A percentile compares a stretch with the other conserved stretches of the same genome.
Evolutionary conservation across 2,797 vertebrate species (phyloP).

Genomic region (Sebastes oblongus): DNA sequence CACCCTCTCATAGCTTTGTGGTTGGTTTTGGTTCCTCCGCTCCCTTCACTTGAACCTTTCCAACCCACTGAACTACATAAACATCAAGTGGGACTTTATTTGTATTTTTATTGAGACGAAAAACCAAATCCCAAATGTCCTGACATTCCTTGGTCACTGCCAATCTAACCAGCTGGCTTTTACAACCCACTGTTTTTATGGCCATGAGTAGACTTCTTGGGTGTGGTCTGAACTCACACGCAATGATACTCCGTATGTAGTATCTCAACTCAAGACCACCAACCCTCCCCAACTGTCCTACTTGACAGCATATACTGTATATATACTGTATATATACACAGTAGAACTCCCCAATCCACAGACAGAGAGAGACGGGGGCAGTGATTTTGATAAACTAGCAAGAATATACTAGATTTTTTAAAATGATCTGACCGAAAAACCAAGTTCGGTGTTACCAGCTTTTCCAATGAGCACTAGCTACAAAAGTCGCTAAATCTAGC

Average conservation of each 20-base stretch:
- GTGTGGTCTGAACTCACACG: conserved; percentile 66
- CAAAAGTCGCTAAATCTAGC: too few relatives aligned
- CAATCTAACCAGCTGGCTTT: conserved; percentile 63
- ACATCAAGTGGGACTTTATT: conserved; percentile 68
- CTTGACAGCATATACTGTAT: not conserved
- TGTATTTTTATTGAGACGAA: conserved; percentile 68
- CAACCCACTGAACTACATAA: conserved; percentile 61
- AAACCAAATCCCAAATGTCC: conserved; percentile 60
- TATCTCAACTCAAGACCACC: not conserved
- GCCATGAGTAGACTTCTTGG: conserved; percentile 42
- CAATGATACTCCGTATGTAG: conserved; percentile 12
- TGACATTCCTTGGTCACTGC: conserved; percentile 56
- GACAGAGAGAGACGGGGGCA: too few relatives aligned
- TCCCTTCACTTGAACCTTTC: conserved; percentile 6
- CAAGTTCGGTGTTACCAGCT: too few relatives aligned
- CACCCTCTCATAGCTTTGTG: not conserved
- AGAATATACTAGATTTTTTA: too few relatives aligned
- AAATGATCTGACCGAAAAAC: too few relatives aligned
- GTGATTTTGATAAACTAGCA: too few relatives aligned
- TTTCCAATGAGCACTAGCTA: too few relatives aligned
- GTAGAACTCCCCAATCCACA: too few relatives aligned
- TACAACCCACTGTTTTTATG: conserved; percentile 50
- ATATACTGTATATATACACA: too few relatives aligned
- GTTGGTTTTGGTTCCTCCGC: not conserved
- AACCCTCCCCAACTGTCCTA: not conserved